A percentile compares a stretch with the other conserved stretches of the same genome.
These are phyloP conservation scores for Podarcis lilfordi DNA, from an alignment of 2,797 vertebrate species.

Conservation along the genomic window DNA sequence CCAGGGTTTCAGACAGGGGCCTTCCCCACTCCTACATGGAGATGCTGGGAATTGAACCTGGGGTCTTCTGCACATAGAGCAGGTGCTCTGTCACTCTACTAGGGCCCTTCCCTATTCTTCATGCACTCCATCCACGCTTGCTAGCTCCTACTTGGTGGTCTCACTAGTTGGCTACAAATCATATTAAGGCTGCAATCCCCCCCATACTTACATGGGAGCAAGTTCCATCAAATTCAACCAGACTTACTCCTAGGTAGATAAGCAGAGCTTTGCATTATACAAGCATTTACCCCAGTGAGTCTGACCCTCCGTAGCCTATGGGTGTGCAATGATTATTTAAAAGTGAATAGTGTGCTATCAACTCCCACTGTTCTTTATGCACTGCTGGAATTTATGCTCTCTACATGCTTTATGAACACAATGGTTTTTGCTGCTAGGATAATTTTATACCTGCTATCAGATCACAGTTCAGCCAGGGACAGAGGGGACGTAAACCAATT, in stretches of 20 bases:
- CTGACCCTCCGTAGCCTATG: neutral
- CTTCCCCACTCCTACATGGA: no score
- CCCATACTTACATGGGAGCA: neutral
- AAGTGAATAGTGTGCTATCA: neutral
- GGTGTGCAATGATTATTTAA: neutral
- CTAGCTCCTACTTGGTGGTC: neutral
- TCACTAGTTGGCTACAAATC: neutral
- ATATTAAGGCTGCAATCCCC: neutral
- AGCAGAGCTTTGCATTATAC: neutral
- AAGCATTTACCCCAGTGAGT: neutral
- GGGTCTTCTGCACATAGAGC: no score
- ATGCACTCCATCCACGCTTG: neutral
- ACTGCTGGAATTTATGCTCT: constrained; percentile 14
- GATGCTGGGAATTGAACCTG: no score
- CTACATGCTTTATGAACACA: constrained; percentile 6
- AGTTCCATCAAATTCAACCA: no score
- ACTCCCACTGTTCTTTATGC: constrained; percentile 26
- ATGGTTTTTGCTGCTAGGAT: neutral
- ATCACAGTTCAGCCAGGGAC: constrained; percentile 7
- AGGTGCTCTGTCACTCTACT: no score
- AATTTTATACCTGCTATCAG: constrained; percentile 14
- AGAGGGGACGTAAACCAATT: neutral
- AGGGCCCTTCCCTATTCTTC: neutral
- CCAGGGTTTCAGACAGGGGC: no score
- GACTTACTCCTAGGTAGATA: no score